Evolutionary conservation across 2,888 invertebrate genomes (phyloP).

Genomic region (Eumerus sabulonum): DNA sequence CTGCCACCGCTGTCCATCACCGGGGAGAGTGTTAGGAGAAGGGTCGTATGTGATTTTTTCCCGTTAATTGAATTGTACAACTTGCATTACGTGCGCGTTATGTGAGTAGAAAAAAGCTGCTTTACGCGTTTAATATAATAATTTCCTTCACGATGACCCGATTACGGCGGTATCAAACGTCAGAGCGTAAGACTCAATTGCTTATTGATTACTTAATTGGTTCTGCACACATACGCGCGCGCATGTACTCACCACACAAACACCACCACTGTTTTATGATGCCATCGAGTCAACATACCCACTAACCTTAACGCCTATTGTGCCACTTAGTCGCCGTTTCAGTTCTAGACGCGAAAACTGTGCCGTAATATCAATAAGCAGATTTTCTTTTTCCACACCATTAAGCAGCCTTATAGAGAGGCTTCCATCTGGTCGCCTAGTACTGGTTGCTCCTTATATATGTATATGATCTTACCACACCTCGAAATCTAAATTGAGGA

Average conservation of each 20-base stretch:
- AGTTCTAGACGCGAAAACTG: slow-evolving; percentile 37
- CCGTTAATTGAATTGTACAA: too few species aligned
- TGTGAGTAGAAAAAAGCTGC: too few species aligned
- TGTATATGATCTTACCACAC: slow-evolving; percentile 49
- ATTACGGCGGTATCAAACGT: slow-evolving; percentile 50
- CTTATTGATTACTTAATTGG: slow-evolving; percentile 61
- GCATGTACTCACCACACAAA: slow-evolving; percentile 8
- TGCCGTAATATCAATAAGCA: slow-evolving; percentile 48
- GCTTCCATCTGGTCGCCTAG: slow-evolving; percentile 29
- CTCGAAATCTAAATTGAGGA: slow-evolving; percentile 49
- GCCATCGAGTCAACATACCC: slow-evolving; percentile 35
- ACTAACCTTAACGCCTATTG: slow-evolving; percentile 14
- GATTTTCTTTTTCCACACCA: slow-evolving; percentile 59
- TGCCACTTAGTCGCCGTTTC: background rate
- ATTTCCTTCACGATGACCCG: slow-evolving; percentile 35
- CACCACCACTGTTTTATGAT: slow-evolving; percentile 27
- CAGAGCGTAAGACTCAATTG: slow-evolving; percentile 50
- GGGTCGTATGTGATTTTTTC: too few species aligned
- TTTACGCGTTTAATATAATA: too few species aligned
- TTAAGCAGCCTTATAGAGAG: slow-evolving; percentile 55
- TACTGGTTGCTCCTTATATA: too few species aligned
- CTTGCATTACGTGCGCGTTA: too few species aligned
- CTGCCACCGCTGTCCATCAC: too few species aligned
- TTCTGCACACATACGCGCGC: slow-evolving; percentile 32
- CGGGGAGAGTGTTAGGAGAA: too few species aligned